Percentiles rank a stretch among this genome's conserved stretches.
These are phyloP conservation scores for Tor tambroides DNA, from an alignment of 2,113 vertebrate genomes.

Conservation along the genomic window DNA sequence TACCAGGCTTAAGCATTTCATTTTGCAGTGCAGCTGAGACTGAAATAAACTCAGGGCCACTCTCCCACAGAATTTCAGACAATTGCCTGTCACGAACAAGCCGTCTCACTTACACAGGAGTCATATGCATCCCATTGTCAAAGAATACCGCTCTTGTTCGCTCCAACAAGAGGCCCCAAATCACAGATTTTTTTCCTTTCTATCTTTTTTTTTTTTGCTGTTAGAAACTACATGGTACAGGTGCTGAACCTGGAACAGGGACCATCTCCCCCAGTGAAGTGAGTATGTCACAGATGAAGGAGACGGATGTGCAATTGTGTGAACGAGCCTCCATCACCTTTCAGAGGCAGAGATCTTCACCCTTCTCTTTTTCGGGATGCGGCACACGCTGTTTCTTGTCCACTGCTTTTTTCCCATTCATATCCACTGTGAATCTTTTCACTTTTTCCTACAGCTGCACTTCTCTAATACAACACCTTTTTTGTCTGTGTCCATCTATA, in stretches of 20 bases:
- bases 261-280: conserved; percentile 93
- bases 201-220: conserved; percentile 72
- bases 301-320: conserved; percentile 24
- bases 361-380: conserved; percentile 7
- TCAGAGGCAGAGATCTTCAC: conserved; percentile 47
- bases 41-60: neutral
- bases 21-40: neutral
- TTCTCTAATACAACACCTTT: conserved; percentile 18
- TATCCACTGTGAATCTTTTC: conserved; percentile 24
- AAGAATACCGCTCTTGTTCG: neutral
- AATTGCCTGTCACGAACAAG: neutral
- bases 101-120: neutral
- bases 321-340: conserved; percentile 27
- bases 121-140: neutral
- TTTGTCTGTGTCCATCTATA: conserved; percentile 1
- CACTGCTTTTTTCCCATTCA: conserved; percentile 14
- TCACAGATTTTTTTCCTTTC: conserved; percentile 65
- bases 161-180: neutral
- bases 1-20: neutral
- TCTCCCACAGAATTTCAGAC: neutral
- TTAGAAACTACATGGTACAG: conserved; percentile 91
- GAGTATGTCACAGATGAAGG: conserved; percentile 75
- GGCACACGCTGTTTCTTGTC: conserved; percentile 11
- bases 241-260: conserved; percentile 87
- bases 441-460: conserved; percentile 32